Evolutionary conservation across 92 coral and sea anemone species (phyloP).

Genomic region (Epizoanthus ramosus): DNA sequence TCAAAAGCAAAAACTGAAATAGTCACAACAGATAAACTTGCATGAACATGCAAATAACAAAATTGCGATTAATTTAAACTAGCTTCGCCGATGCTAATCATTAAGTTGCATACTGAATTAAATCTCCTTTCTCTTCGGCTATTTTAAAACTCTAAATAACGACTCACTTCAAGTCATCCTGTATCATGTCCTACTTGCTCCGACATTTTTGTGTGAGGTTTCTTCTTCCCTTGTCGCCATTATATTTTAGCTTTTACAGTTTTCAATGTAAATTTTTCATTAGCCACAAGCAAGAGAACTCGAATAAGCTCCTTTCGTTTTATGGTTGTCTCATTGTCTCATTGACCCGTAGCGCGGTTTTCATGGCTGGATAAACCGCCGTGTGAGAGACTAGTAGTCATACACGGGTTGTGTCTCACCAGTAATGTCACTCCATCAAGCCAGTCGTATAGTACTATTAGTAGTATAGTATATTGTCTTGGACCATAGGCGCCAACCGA

Average conservation of each 20-base stretch:
- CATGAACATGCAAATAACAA: too few relatives aligned
- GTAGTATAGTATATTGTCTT: too few relatives aligned
- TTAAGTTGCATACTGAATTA: too few relatives aligned
- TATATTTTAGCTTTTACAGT: neutral
- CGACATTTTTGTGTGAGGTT: neutral
- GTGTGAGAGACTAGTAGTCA: neutral
- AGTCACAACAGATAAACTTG: too few relatives aligned
- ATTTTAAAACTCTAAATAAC: neutral
- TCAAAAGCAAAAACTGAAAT: too few relatives aligned
- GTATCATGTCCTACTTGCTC: neutral
- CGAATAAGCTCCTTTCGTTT: neutral
- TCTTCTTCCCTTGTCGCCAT: neutral
- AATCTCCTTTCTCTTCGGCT: too few relatives aligned
- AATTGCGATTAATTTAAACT: too few relatives aligned
- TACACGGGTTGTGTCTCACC: neutral
- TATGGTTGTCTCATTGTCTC: constrained; percentile 13
- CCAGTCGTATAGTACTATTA: too few relatives aligned
- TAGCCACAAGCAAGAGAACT: constrained; percentile 1
- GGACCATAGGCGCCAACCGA: too few relatives aligned
- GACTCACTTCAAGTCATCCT: neutral
- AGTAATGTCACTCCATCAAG: too few relatives aligned
- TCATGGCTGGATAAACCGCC: neutral
- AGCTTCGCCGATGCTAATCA: too few relatives aligned
- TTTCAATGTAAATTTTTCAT: constrained; percentile 9
- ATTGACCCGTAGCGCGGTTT: neutral